Base-by-base conservation (phyloP, 2,797 vertebrate genomes). In the Prionace glauca region DNA sequence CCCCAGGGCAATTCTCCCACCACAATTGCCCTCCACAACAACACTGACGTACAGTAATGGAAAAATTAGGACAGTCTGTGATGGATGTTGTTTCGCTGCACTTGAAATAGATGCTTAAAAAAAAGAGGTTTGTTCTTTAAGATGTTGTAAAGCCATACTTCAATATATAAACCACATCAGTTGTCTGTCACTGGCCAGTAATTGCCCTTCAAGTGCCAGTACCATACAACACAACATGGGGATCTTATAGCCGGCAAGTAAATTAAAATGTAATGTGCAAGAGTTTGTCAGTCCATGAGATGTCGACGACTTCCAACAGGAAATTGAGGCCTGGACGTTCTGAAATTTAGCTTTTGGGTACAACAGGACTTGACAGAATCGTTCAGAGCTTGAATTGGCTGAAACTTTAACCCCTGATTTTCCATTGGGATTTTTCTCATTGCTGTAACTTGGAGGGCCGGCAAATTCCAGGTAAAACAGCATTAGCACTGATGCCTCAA, bases 91-190 rank as follows among this genome's bases (percentile, higher is more conserved):
- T 92, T 92, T 92, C 65, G 69, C 90, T 92, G n/a, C 65, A 69
- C 22, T 92, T 92, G 90, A 92, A 92, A 41, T 41, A 69, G 90
- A 41, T 92, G 90, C n/a, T 92, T 69, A 92, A 92, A 92, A 26
- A 92, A 92, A 50, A 50, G 45, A 41, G 90, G n/a, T 24, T 69
- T 92, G 90, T 36, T 22, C 65, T 69, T 92, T 69, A 69, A 69
- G 62, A 36, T 92, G 62, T 69, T 92, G 90, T 69, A 92, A 92
- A 92, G 90, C n/a, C 65, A 67, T 92, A 41, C 90, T 41, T 69
- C 90, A 69, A 69, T 36, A 92, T 67, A 92, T 69, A n/a, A 92
- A 69, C 90, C 65, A 11, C 90, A 67, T 41, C 24, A 41, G 62
- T 41, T 36, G 62, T 22, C 20, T 92, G n/a, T 67, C n/a, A 24